These are phyloP conservation scores for Heliconius nattereri DNA, from an alignment of 1,140 invertebrate genomes.

Conservation along the genomic window DNA sequence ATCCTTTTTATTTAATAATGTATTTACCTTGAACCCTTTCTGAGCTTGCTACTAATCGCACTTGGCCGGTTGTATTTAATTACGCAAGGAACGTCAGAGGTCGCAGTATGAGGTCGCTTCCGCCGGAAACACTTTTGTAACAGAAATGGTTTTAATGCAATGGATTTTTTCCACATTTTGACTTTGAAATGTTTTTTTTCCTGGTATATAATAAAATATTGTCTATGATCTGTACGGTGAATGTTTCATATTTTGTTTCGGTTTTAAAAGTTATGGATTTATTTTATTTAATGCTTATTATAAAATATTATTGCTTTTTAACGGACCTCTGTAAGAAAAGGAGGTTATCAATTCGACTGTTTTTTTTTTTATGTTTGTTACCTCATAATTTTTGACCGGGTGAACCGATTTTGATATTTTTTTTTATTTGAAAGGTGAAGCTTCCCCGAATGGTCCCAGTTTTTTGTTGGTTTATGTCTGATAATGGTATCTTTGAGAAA, in stretches of 20 bases:
- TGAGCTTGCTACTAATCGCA: background rate
- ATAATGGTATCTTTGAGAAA: too few relatives aligned
- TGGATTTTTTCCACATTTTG: constrained; percentile 15
- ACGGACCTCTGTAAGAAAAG: too few relatives aligned
- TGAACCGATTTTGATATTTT: too few relatives aligned
- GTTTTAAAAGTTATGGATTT: background rate
- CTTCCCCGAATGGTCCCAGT: too few relatives aligned
- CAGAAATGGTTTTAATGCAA: constrained; percentile 22
- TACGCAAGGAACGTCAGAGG: constrained; percentile 36
- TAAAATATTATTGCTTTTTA: too few relatives aligned
- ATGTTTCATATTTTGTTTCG: background rate
- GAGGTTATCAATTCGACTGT: too few relatives aligned
- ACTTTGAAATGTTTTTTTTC: constrained; percentile 1
- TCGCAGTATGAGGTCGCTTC: constrained; percentile 41
- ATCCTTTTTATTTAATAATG: background rate
- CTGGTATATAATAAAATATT: background rate
- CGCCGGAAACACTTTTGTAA: constrained; percentile 37
- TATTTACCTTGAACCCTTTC: background rate
- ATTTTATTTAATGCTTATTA: too few relatives aligned
- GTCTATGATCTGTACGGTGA: background rate
- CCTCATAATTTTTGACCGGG: too few relatives aligned
- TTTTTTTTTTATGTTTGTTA: too few relatives aligned
- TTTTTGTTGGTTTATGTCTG: too few relatives aligned
- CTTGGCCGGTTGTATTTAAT: constrained; percentile 36
- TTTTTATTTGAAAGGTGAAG: too few relatives aligned